Evolutionary conservation across 1,140 invertebrate species (phyloP).

Genomic region (Pantala flavescens): DNA sequence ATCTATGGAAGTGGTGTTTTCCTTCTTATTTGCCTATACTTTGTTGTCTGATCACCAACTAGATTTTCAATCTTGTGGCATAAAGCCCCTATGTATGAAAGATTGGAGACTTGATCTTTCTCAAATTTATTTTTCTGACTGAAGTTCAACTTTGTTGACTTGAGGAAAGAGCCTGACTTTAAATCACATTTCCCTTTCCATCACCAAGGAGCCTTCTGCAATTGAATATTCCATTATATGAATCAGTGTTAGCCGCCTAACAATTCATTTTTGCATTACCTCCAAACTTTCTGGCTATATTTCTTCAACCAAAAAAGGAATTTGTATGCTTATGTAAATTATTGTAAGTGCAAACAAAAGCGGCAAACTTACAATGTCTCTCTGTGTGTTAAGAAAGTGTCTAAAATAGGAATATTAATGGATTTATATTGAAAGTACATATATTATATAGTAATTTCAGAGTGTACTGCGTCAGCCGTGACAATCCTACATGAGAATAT

Average conservation of each 20-base stretch:
- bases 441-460: not conserved
- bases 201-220: not conserved
- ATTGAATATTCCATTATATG: not conserved
- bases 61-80: too few species aligned
- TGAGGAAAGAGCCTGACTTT: too few species aligned
- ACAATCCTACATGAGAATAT: not conserved
- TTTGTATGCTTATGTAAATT: not conserved
- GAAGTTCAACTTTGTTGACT: too few species aligned
- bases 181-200: too few species aligned
- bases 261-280: not conserved
- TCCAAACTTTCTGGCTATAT: not conserved
- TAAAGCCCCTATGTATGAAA: too few species aligned
- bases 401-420: slow-evolving; percentile 8
- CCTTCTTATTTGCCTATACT: too few species aligned
- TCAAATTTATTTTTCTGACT: too few species aligned
- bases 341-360: slow-evolving; percentile 8
- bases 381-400: slow-evolving; percentile 4
- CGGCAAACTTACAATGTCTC: not conserved
- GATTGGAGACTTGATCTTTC: too few species aligned
- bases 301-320: not conserved
- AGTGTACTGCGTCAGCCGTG: not conserved
- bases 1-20: too few species aligned
- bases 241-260: not conserved
- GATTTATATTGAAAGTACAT: slow-evolving; percentile 8
- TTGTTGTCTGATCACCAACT: too few species aligned